Conservation (phyloP, 2,113 vertebrate genomes). For the Sporophila hypoxantha region DNA sequence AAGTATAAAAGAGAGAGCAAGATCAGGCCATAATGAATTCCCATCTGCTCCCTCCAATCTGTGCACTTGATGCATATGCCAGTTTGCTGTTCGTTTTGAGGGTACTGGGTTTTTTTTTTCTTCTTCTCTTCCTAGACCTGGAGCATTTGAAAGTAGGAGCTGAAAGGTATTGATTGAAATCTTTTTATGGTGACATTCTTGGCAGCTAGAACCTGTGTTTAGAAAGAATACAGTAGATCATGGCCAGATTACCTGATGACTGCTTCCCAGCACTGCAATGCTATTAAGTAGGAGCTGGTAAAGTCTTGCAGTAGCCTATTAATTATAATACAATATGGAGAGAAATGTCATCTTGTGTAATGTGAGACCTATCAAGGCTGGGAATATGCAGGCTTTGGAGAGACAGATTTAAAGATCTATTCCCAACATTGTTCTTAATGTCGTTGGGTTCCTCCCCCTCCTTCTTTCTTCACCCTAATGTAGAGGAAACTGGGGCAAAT, state of each 20-base stretch:
- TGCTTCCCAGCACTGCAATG: constrained; percentile 49
- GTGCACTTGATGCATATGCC: constrained; percentile 14
- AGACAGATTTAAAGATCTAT: constrained; percentile 35
- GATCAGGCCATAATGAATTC: constrained; percentile 45
- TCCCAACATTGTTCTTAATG: constrained; percentile 20
- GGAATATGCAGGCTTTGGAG: constrained; percentile 28
- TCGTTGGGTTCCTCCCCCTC: neutral
- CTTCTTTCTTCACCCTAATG: neutral
- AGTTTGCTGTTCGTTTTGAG: constrained; percentile 52
- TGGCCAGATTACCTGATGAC: constrained; percentile 45
- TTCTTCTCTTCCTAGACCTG: constrained; percentile 36
- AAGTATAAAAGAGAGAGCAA: constrained; percentile 37
- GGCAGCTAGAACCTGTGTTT: constrained; percentile 50
- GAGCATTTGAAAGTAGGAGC: constrained; percentile 32
- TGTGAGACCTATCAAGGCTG: constrained; percentile 31
- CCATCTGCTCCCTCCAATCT: constrained; percentile 59
- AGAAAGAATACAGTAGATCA: constrained; percentile 25
- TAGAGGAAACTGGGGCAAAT: neutral
- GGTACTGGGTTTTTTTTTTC: neutral
- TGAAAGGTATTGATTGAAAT: constrained; percentile 42
- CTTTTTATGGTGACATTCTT: constrained; percentile 43
- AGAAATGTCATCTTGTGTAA: constrained; percentile 47
- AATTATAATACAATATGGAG: constrained; percentile 43
- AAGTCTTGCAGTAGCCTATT: constrained; percentile 48
- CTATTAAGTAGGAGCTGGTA: constrained; percentile 53